A percentile compares a stretch with the other conserved stretches of the same genome.
Conservation (phyloP, 2,888 invertebrate species). For the Laspeyria flexula region DNA sequence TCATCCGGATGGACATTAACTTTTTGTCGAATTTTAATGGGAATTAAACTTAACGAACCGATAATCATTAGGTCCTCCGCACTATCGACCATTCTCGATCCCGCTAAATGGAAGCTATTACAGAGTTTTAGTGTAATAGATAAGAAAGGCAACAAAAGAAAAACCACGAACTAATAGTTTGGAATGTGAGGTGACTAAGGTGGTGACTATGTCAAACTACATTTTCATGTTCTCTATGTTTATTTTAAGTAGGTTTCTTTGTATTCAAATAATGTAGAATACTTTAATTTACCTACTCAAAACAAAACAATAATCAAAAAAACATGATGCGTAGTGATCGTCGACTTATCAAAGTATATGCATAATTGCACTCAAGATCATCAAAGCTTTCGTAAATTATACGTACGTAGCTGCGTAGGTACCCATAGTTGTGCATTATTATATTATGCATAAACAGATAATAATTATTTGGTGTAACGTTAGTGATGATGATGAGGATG, state of each 20-base stretch:
- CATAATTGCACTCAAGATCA: too few species aligned
- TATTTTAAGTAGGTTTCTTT: too few species aligned
- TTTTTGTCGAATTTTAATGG: constrained; percentile 71
- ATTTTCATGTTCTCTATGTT: background rate
- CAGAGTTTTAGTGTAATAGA: constrained; percentile 64
- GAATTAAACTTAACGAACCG: constrained; percentile 70
- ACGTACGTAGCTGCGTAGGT: background rate
- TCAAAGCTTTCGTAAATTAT: constrained; percentile 2
- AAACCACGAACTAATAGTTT: constrained; percentile 19
- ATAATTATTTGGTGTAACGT: constrained; percentile 34
- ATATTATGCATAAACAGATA: constrained; percentile 40
- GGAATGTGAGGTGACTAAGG: constrained; percentile 25
- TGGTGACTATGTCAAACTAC: background rate
- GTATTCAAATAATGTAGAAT: too few species aligned
- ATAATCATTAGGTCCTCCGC: constrained; percentile 56
- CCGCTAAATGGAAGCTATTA: constrained; percentile 68
- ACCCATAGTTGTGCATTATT: constrained; percentile 13
- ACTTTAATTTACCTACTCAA: too few species aligned
- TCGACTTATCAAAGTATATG: too few species aligned
- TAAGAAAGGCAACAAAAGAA: constrained; percentile 52
- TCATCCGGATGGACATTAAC: constrained; percentile 66
- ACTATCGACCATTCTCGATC: constrained; percentile 54
- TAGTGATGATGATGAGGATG: constrained; percentile 31
- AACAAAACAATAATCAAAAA: too few species aligned
- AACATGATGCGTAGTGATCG: too few species aligned